Percentiles rank a stretch among this genome's conserved stretches.
Evolutionary conservation across 2,113 vertebrate genomes (phyloP).

Genomic region (Numenius arquata): DNA sequence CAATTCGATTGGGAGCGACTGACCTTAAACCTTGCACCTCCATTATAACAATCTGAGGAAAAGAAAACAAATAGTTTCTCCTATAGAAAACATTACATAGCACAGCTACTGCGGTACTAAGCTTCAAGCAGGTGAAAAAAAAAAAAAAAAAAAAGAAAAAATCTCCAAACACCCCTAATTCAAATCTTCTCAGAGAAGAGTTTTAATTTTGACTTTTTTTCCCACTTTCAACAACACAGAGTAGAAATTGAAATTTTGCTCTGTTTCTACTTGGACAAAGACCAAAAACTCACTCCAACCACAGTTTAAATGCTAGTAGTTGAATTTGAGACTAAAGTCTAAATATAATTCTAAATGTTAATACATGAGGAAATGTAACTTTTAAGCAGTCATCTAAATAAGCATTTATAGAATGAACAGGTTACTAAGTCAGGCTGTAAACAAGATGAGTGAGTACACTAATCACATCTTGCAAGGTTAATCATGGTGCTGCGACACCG

Average conservation of each 20-base stretch:
- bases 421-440: not conserved
- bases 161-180: not conserved
- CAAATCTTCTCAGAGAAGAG: not conserved
- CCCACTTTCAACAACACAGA: not conserved
- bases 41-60: constrained; percentile 89
- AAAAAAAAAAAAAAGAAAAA: not conserved
- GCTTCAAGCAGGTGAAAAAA: fast-evolving
- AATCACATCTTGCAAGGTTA: not conserved
- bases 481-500: not conserved
- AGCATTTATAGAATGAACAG: not conserved
- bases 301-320: not conserved
- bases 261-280: not conserved
- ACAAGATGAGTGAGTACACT: not conserved
- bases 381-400: not conserved
- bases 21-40: constrained; percentile 95
- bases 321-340: not conserved
- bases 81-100: not conserved
- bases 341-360: not conserved
- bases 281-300: not conserved
- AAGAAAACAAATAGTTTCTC: not conserved
- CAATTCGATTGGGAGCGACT: constrained; percentile 91
- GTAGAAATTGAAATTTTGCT: not conserved
- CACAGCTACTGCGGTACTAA: not conserved
- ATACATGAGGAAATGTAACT: not conserved
- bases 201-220: not conserved